Evolutionary conservation across 1,140 invertebrate species (phyloP).

Genomic region (Anastrepha obliqua): DNA sequence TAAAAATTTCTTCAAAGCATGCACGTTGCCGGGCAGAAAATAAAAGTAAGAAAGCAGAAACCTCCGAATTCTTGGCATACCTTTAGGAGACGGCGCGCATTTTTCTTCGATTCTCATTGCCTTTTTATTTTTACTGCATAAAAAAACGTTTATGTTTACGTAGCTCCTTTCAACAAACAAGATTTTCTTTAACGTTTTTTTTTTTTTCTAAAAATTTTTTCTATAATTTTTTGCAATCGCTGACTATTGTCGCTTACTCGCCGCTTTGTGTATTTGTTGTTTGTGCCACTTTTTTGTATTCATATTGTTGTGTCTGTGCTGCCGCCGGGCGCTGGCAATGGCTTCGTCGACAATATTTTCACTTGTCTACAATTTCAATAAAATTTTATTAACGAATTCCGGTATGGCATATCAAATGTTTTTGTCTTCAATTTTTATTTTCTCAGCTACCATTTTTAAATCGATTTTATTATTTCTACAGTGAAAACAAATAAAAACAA

Average conservation of each 20-base stretch:
- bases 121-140: not conserved
- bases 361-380: conserved; percentile 75
- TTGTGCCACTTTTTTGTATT: not conserved
- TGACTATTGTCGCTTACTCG: not conserved
- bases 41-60: not conserved
- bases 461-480: conserved; percentile 73
- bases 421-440: not conserved
- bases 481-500: conserved; percentile 58
- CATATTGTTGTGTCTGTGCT: not conserved
- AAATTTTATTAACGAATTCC: conserved; percentile 75
- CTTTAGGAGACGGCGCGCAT: conserved; percentile 35
- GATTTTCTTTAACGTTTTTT: not conserved
- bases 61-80: conserved; percentile 37
- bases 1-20: not conserved
- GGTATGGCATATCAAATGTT: conserved; percentile 58
- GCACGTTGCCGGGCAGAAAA: not conserved
- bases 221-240: not conserved
- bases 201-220: not conserved
- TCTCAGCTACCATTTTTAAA: conserved; percentile 57
- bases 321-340: conserved; percentile 22
- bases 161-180: conserved; percentile 44
- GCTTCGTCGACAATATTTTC: conserved; percentile 56
- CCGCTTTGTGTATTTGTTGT: not conserved
- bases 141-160: conserved; percentile 46
- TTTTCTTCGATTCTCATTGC: conserved; percentile 12